Conservation (phyloP, 2,888 invertebrate species). For the Zaprionus lineosus region DNA sequence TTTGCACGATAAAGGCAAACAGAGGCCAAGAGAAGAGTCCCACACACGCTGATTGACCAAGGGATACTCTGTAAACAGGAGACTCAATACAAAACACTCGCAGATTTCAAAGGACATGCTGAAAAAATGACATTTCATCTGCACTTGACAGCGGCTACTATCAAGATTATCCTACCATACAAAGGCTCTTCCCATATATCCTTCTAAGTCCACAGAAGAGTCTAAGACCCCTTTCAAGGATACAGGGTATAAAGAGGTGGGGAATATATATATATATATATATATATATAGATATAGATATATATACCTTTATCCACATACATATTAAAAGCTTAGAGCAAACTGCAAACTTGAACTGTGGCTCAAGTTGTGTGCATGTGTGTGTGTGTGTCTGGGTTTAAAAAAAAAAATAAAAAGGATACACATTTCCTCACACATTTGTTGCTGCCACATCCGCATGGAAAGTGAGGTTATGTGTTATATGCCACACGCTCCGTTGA, state of each 20-base stretch:
- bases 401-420: conserved; percentile 17
- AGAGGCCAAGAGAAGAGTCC: conserved; percentile 7
- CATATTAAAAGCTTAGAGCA: conserved; percentile 36
- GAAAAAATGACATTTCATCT: no score
- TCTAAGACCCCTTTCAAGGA: no score
- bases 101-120: no score
- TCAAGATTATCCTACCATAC: no score
- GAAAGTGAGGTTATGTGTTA: conserved; percentile 48
- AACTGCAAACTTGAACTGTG: conserved; percentile 45
- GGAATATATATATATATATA: background rate
- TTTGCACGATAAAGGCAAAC: conserved; percentile 46
- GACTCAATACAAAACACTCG: no score
- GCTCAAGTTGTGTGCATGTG: conserved; percentile 10
- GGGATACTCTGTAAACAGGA: no score
- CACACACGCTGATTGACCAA: no score
- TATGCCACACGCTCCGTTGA: conserved; percentile 40
- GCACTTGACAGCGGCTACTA: no score
- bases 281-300: background rate
- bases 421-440: conserved; percentile 47
- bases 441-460: conserved; percentile 53
- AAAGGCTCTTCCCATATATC: no score
- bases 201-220: no score
- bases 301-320: conserved; percentile 20
- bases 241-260: background rate
- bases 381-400: conserved; percentile 5